Evolutionary conservation across 2,113 vertebrate genomes (phyloP).

Genomic region (Malurus alboscapulatus): DNA sequence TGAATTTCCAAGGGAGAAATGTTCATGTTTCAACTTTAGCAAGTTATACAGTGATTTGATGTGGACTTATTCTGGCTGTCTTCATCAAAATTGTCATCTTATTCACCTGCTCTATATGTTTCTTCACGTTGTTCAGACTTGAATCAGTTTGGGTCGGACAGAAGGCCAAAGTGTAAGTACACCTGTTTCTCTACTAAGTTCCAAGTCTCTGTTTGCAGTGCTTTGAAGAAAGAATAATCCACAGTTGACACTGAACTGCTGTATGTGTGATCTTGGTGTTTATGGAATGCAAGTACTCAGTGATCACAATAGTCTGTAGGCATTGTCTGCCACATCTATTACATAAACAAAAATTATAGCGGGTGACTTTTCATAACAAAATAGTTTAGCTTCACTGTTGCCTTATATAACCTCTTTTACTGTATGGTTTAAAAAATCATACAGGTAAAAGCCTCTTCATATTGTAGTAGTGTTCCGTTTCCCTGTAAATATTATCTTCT

Average conservation of each 20-base stretch:
- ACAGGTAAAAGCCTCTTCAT: not conserved
- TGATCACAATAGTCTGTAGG: not conserved
- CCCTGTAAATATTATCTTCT: not conserved
- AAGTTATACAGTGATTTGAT: not conserved
- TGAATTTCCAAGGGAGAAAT: not conserved
- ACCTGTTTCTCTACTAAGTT: not conserved
- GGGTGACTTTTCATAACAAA: not conserved
- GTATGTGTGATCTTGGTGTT: not conserved
- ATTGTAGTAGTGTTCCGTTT: not conserved
- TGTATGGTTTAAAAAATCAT: not conserved
- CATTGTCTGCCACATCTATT: not conserved
- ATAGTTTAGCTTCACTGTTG: not conserved
- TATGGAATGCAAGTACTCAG: not conserved
- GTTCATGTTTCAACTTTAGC: not conserved
- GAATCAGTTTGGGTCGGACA: not conserved
- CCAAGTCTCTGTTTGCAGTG: not conserved
- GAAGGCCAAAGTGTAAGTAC: not conserved
- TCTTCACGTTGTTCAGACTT: not conserved
- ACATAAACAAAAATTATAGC: not conserved
- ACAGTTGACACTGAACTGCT: not conserved
- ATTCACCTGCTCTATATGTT: not conserved
- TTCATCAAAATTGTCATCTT: not conserved
- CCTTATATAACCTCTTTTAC: not conserved
- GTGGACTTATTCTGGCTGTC: not conserved
- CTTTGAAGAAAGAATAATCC: not conserved